Base-by-base conservation (phyloP, 1,140 invertebrate species). In the Drosophila littoralis region DNA sequence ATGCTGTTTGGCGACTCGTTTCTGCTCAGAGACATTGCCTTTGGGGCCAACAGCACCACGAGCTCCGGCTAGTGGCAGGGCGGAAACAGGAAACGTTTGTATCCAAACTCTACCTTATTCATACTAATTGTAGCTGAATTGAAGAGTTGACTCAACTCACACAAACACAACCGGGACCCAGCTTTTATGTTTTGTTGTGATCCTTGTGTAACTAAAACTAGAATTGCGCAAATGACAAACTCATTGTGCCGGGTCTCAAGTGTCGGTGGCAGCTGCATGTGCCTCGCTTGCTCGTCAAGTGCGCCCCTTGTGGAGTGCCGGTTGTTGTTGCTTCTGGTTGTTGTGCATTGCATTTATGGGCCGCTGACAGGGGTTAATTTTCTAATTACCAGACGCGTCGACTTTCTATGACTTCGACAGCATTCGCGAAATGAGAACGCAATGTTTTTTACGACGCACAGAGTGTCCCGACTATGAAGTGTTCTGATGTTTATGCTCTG, bases 311-410 rank as follows among this genome's bases (percentile, higher is more conserved):
- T 81, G 75, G 71, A 85, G 82, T 82, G 67, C 55, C 71, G 68
- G 50, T 59, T 73, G 38, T 64, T 61, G 35, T 69, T 73, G 57
- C 45, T 67, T n/a, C 36, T 36, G 7, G 32, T 32, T 59, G 66
- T 28, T 75, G 59, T 70, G 63, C 75, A 76, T 82, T 70, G 54
- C 84, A 79, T 82, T 86, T 88, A 86, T 88, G 82, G 68, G 51
- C 83, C 61, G 82, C 65, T 88, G 70, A 79, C 67, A 77, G 79
- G 83, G 82, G 76, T 75, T 83, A 88, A 86, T 86, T 86, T 86
- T 68, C 68, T 88, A 86, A 86, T 88, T 86, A 86, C 82, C 79
- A 76, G 79, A 86, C 82, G 79, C 83, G 82, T 70, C 78, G 67
- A 84, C 77, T 85, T 84, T 84, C 81, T 84, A 83, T 83, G 81